Percentiles rank a stretch among this genome's conserved stretches.
Conservation (phyloP, 2,113 vertebrate species). For the Corvus moneduloides region DNA sequence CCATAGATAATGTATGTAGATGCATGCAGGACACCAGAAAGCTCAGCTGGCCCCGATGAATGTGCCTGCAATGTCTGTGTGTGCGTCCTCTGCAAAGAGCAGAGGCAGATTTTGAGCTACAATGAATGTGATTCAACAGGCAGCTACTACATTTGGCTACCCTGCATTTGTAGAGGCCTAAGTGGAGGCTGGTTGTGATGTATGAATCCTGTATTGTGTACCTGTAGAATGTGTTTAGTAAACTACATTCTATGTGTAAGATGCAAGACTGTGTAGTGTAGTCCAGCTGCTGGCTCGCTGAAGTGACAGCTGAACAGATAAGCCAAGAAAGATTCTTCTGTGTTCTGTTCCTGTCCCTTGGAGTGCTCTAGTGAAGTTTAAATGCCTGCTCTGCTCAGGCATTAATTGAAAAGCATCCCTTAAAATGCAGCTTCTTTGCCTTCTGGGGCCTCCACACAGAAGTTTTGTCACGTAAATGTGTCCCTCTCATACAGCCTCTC, state of each 20-base stretch:
- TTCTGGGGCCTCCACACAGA: background rate
- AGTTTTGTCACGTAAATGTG: background rate
- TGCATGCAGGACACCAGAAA: background rate
- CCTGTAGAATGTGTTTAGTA: background rate
- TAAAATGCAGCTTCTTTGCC: background rate
- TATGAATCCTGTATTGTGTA: background rate
- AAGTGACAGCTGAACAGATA: background rate
- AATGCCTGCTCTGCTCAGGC: background rate
- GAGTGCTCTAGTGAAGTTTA: background rate
- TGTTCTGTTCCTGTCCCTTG: background rate
- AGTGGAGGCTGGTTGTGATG: background rate
- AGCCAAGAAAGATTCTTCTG: background rate
- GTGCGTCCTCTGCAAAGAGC: background rate
- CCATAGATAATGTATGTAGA: background rate
- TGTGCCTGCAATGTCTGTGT: background rate
- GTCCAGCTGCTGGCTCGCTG: background rate
- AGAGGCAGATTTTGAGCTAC: background rate
- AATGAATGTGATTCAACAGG: background rate
- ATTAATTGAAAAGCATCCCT: background rate
- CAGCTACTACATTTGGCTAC: background rate
- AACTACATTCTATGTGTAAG: background rate
- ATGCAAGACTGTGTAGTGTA: background rate
- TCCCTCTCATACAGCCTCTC: background rate
- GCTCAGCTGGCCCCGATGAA: background rate
- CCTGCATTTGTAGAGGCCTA: background rate